These are phyloP conservation scores for Calypte anna DNA, from an alignment of 2,113 vertebrate genomes.

Conservation along the genomic window DNA sequence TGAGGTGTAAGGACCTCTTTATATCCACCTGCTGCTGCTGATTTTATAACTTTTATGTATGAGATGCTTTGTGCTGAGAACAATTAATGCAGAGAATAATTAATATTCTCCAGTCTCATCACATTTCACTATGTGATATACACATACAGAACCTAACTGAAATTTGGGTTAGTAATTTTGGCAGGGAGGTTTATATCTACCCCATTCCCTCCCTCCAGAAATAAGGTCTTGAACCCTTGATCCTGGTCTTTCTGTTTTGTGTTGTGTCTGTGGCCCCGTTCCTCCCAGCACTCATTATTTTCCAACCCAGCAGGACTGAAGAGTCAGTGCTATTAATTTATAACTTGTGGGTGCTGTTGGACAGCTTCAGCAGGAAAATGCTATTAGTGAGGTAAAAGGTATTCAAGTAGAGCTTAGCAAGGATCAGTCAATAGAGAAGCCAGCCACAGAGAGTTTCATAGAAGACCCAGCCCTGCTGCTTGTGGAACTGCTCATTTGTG, in stretches of 20 bases:
- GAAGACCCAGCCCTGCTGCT: neutral
- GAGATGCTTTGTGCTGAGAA: neutral
- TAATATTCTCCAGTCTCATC: neutral
- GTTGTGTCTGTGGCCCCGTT: neutral
- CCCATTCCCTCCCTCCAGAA: neutral
- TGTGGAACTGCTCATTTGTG: neutral
- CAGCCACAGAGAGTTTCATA: neutral
- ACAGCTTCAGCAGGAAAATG: neutral
- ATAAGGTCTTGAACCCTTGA: neutral
- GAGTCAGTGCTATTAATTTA: neutral
- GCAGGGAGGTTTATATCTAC: neutral
- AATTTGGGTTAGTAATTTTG: neutral
- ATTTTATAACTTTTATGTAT: neutral
- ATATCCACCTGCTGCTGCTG: neutral
- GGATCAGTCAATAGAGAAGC: neutral
- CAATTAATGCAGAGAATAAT: neutral
- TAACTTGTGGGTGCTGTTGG: neutral
- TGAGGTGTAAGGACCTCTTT: neutral
- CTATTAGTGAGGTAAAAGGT: neutral
- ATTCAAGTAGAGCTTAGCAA: neutral
- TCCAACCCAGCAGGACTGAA: neutral
- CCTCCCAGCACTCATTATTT: neutral
- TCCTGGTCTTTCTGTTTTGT: neutral
- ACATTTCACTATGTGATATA: neutral
- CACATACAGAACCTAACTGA: neutral